phyloP scores from a whole-genome alignment of 2,888 invertebrate genomes.

The Petrolisthes cinctipes region DNA sequence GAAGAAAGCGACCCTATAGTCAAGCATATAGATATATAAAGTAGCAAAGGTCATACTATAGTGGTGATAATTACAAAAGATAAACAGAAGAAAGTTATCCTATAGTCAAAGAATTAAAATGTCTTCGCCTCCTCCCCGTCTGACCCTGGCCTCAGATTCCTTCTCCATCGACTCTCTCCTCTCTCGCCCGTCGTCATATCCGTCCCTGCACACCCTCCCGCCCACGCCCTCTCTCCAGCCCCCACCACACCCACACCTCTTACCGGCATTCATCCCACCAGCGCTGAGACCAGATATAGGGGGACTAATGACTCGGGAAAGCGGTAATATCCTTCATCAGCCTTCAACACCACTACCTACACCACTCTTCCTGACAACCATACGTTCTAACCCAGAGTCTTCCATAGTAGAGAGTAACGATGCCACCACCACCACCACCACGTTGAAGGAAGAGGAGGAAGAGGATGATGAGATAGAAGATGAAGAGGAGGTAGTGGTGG shows the following conservation, averaged over 20 bases:
- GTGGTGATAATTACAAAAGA: too few species aligned
- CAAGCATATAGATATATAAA: too few species aligned
- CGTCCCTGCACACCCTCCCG: neutral
- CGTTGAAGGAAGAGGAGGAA: conserved; percentile 19
- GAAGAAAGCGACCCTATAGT: too few species aligned
- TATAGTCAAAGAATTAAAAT: neutral
- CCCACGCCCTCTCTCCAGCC: neutral
- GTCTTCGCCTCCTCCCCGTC: conserved; percentile 27
- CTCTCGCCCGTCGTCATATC: conserved; percentile 13
- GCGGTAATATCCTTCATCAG: neutral
- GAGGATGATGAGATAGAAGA: conserved; percentile 31
- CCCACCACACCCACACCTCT: neutral
- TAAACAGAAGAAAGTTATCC: too few species aligned
- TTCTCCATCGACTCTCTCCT: conserved; percentile 52
- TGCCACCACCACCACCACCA: conserved; percentile 18
- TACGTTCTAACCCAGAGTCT: conserved; percentile 40
- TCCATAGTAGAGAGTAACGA: conserved; percentile 13
- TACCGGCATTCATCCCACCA: conserved; percentile 19
- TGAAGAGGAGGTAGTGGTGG: conserved; percentile 30
- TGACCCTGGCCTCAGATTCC: conserved; percentile 38
- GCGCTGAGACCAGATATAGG: conserved; percentile 1
- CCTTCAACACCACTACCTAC: conserved; percentile 5
- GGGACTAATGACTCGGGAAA: neutral
- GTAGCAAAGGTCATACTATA: too few species aligned
- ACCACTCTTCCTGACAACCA: conserved; percentile 35